Percentiles rank a stretch among this genome's conserved stretches.
phyloP scores from a whole-genome alignment of 2,797 vertebrate species.

The Lates japonicus region DNA sequence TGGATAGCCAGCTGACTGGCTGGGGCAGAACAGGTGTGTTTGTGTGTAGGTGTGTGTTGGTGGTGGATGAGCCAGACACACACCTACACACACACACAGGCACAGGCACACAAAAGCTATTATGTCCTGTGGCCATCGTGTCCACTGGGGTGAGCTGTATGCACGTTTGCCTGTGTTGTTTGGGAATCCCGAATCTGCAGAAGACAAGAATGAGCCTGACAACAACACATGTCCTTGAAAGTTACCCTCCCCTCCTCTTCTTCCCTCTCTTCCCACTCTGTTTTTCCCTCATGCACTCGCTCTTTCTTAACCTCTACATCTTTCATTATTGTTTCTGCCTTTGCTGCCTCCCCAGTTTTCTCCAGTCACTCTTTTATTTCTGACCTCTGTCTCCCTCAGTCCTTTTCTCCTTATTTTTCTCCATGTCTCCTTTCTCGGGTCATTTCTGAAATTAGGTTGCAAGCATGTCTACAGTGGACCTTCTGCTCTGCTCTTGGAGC shows the following conservation, averaged over 20 bases:
- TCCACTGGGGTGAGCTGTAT: conserved; percentile 33
- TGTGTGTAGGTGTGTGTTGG: conserved; percentile 15
- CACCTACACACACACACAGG: conserved; percentile 8
- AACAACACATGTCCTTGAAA: conserved; percentile 60
- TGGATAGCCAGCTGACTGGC: conserved; percentile 53
- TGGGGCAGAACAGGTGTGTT: conserved; percentile 58
- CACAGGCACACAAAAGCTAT: neutral
- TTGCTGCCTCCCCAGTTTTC: neutral
- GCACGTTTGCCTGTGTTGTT: conserved; percentile 16
- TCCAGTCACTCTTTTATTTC: neutral
- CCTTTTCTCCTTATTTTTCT: neutral
- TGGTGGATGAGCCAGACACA: conserved; percentile 15
- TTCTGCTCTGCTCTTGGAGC: conserved; percentile 44
- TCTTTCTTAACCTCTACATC: conserved; percentile 9
- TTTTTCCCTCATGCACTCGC: neutral
- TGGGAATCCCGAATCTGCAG: conserved; percentile 31
- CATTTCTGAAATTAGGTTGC: conserved; percentile 35
- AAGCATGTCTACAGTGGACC: conserved; percentile 34
- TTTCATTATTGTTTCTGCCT: neutral
- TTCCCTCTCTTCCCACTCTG: neutral
- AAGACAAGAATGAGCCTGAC: conserved; percentile 34
- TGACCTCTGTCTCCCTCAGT: neutral
- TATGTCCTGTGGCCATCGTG: conserved; percentile 38
- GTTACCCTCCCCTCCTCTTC: conserved; percentile 14
- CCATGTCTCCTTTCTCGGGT: neutral